Evolutionary conservation across 2,797 vertebrate genomes (phyloP).

Genomic region (Enteromius fasciolatus): DNA sequence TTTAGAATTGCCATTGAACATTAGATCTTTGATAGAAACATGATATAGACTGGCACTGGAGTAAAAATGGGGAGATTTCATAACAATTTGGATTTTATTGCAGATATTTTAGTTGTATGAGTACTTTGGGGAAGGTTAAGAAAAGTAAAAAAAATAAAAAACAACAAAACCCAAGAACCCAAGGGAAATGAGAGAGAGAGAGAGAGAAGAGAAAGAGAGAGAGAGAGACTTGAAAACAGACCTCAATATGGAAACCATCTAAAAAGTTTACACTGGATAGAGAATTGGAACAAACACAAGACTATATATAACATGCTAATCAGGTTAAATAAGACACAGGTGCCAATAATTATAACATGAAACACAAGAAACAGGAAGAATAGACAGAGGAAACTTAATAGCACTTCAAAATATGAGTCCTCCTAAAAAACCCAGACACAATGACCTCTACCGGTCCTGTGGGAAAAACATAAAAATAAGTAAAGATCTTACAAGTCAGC

Average conservation of each 20-base stretch:
- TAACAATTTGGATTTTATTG: slow-evolving; percentile 20
- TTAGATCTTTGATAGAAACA: background rate
- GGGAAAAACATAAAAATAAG: background rate
- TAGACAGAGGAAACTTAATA: background rate
- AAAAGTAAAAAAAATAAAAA: background rate
- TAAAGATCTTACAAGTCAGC: too few relatives aligned
- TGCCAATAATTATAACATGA: slow-evolving; percentile 8
- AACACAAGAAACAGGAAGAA: background rate
- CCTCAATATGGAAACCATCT: slow-evolving; percentile 26
- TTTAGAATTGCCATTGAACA: background rate
- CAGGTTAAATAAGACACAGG: slow-evolving; percentile 15
- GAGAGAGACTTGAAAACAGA: background rate
- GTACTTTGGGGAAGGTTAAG: background rate
- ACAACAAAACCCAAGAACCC: background rate
- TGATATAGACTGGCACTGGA: background rate
- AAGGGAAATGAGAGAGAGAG: background rate
- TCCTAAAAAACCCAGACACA: background rate
- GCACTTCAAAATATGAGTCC: slow-evolving; percentile 8
- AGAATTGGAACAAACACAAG: background rate
- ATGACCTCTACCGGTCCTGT: background rate
- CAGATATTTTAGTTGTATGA: slow-evolving; percentile 14
- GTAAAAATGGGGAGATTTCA: slow-evolving; percentile 1
- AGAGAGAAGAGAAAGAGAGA: too few relatives aligned
- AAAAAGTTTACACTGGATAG: slow-evolving; percentile 2
- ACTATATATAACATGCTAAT: slow-evolving; percentile 20